These are phyloP conservation scores for Hormiphora californensis DNA, from an alignment of 37 sponge, comb jelly and placozoan genomes.

Conservation along the genomic window DNA sequence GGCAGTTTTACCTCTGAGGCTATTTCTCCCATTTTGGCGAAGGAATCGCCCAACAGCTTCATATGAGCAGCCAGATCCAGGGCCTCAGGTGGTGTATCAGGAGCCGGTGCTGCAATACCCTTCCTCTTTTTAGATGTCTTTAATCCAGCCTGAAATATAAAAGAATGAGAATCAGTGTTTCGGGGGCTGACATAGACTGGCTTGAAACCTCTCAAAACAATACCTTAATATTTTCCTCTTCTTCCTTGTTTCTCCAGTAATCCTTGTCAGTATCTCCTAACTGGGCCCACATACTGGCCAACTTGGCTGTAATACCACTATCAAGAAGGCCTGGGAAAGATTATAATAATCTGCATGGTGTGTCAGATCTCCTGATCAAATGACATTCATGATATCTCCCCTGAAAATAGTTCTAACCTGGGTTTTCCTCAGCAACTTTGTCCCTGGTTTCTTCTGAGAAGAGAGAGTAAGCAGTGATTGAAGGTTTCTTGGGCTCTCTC, in stretches of 20 bases:
- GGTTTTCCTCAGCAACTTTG: conserved; percentile 5
- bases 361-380: not conserved
- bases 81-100: conserved; percentile 35
- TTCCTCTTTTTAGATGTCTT: conserved; percentile 1
- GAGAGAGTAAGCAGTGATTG: conserved; percentile 11
- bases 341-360: not conserved
- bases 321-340: not conserved
- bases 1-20: conserved; percentile 14
- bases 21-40: conserved; percentile 44
- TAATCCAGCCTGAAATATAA: not conserved
- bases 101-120: not conserved
- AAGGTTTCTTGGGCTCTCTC: not conserved
- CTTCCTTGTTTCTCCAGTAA: conserved; percentile 22
- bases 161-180: not conserved
- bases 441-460: not conserved
- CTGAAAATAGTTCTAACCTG: not conserved
- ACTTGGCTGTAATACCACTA: not conserved
- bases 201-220: not conserved
- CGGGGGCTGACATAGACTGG: not conserved
- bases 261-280: conserved; percentile 35
- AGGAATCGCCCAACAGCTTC: conserved; percentile 36
- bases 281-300: conserved; percentile 15
- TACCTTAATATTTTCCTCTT: conserved; percentile 12
- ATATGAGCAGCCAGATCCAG: conserved; percentile 46
- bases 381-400: not conserved